Evolutionary conservation across 1,140 invertebrate genomes (phyloP).

Genomic region (Meteorus sp.): DNA sequence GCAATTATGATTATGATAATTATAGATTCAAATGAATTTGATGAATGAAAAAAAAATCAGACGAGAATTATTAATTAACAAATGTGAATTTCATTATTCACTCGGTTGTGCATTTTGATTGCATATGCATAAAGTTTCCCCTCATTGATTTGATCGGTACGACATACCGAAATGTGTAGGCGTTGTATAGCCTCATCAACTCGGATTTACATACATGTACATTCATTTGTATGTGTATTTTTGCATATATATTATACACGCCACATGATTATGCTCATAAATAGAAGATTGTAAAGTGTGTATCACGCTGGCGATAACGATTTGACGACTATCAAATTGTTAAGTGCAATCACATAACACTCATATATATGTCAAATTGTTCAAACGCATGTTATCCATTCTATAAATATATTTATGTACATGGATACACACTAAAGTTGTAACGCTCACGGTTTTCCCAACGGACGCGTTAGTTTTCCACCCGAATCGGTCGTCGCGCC

Average conservation of each 20-base stretch:
- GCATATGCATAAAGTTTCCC: too few species aligned
- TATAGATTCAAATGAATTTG: too few species aligned
- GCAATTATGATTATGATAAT: too few species aligned
- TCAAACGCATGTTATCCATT: neutral
- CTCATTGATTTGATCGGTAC: too few species aligned
- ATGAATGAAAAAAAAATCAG: too few species aligned
- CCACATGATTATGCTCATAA: neutral
- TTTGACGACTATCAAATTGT: slow-evolving; percentile 28
- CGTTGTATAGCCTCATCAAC: too few species aligned
- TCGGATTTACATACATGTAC: too few species aligned
- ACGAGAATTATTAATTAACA: neutral
- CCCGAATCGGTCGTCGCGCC: slow-evolving; percentile 25
- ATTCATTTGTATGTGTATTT: neutral
- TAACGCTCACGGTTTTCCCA: slow-evolving; percentile 25
- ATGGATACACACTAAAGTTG: slow-evolving; percentile 1
- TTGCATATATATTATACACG: neutral
- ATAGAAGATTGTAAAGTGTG: slow-evolving; percentile 12
- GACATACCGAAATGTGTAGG: too few species aligned
- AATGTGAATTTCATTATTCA: neutral
- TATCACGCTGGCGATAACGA: slow-evolving; percentile 17
- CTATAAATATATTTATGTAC: neutral
- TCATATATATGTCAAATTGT: neutral
- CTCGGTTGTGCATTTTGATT: too few species aligned
- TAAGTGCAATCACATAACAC: slow-evolving; percentile 26
- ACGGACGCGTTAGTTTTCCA: slow-evolving; percentile 29